These are phyloP conservation scores for Lonchura striata DNA, from an alignment of 2,113 vertebrate species.

Conservation along the genomic window DNA sequence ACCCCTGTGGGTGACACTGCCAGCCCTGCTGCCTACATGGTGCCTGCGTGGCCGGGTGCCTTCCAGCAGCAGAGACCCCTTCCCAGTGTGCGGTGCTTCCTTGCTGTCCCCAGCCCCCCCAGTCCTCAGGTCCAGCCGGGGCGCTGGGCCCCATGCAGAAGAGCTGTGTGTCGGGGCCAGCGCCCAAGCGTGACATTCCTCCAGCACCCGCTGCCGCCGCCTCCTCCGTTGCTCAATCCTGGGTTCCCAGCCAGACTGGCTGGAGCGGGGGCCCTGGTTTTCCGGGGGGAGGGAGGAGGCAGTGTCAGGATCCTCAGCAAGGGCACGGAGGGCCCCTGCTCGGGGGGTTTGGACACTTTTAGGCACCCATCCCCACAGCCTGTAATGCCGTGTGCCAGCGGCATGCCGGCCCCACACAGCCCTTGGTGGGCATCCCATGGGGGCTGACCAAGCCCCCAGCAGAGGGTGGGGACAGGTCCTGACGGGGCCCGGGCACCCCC, in stretches of 20 bases:
- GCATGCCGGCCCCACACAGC: fast-evolving
- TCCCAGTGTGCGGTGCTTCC: fast-evolving
- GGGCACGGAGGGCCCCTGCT: conserved; percentile 29
- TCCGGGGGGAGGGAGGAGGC: conserved; percentile 38
- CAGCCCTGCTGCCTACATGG: background rate
- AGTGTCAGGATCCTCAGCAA: conserved; percentile 19
- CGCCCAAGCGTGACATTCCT: conserved; percentile 51
- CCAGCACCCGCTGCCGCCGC: conserved; percentile 9
- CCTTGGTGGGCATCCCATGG: fast-evolving
- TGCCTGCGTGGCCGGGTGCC: background rate
- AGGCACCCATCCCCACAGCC: fast-evolving
- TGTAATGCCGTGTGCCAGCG: background rate
- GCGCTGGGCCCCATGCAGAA: background rate
- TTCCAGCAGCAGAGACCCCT: background rate
- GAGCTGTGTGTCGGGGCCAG: background rate
- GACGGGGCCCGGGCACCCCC: background rate
- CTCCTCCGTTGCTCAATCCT: conserved; percentile 59
- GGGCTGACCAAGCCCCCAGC: fast-evolving
- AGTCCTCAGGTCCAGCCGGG: fast-evolving
- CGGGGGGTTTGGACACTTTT: background rate
- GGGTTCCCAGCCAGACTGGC: conserved; percentile 51
- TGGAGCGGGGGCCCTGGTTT: conserved; percentile 47
- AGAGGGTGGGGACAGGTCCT: background rate
- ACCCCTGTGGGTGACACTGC: fast-evolving
- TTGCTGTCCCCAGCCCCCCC: background rate